Percentiles rank a stretch among this genome's conserved stretches.
Evolutionary conservation across 92 coral and sea anemone species (phyloP).

Genomic region (Porites evermanni): DNA sequence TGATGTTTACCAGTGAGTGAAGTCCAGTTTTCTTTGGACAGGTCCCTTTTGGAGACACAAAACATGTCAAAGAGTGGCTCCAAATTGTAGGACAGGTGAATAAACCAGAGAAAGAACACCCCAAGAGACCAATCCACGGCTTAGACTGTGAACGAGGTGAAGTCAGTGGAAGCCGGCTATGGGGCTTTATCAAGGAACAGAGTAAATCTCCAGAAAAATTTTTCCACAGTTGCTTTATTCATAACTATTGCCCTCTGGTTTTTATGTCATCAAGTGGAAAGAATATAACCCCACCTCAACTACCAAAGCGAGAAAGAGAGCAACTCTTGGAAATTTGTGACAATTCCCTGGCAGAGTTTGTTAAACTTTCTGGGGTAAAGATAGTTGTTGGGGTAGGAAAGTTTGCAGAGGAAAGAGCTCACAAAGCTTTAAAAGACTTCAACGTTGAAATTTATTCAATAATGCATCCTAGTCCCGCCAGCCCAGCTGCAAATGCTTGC

Average conservation of each 20-base stretch:
- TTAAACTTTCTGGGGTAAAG: slow-evolving; percentile 56
- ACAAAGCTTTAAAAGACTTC: slow-evolving; percentile 52
- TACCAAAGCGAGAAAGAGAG: slow-evolving; percentile 62
- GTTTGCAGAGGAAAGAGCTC: slow-evolving; percentile 83
- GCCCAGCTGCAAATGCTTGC: slow-evolving; percentile 81
- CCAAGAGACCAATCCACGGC: slow-evolving; percentile 83
- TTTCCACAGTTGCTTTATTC: slow-evolving; percentile 76
- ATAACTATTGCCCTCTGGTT: slow-evolving; percentile 87
- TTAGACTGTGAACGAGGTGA: slow-evolving; percentile 75
- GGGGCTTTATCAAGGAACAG: slow-evolving; percentile 82
- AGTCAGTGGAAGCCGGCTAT: slow-evolving; percentile 88
- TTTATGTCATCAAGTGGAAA: slow-evolving; percentile 82
- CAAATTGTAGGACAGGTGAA: slow-evolving; percentile 69
- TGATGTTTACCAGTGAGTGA: no score
- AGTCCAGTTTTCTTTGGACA: slow-evolving; percentile 1
- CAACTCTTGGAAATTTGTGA: slow-evolving; percentile 72
- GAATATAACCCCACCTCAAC: slow-evolving; percentile 80
- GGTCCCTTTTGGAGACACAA: slow-evolving; percentile 95
- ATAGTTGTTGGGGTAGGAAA: slow-evolving; percentile 85
- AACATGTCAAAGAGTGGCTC: slow-evolving; percentile 83
- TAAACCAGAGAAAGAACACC: slow-evolving; percentile 81
- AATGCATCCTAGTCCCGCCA: slow-evolving; percentile 93
- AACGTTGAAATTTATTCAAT: slow-evolving; percentile 49
- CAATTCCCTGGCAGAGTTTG: slow-evolving; percentile 56
- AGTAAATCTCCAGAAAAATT: slow-evolving; percentile 74